Evolutionary conservation across 2,797 vertebrate species (phyloP).

Genomic region (Platalea minor): DNA sequence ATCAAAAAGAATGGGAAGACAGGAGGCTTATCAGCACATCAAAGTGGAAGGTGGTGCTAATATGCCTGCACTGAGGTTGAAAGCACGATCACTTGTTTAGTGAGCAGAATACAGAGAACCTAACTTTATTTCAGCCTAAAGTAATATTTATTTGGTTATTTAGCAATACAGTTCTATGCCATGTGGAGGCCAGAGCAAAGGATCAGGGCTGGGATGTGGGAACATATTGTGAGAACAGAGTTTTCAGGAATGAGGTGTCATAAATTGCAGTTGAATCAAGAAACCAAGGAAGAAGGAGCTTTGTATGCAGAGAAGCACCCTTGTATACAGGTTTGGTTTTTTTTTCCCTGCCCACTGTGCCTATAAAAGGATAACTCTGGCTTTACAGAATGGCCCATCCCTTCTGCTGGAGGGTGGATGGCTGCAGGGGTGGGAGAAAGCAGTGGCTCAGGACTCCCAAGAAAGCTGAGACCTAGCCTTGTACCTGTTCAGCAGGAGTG

Average conservation of each 20-base stretch:
- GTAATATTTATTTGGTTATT: not conserved
- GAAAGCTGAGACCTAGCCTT: not conserved
- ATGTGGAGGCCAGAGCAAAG: not conserved
- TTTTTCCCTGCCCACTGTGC: not conserved
- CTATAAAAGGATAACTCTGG: not conserved
- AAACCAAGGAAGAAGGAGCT: not conserved
- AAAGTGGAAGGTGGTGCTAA: not conserved
- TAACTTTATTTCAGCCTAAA: not conserved
- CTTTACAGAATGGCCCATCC: not conserved
- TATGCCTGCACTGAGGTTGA: not conserved
- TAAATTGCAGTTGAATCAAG: not conserved
- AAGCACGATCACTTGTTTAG: not conserved
- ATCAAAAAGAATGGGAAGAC: not conserved
- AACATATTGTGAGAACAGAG: not conserved
- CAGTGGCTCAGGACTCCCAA: not conserved
- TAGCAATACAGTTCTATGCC: not conserved
- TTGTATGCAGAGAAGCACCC: rapidly evolving
- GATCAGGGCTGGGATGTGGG: not conserved
- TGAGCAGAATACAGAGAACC: not conserved
- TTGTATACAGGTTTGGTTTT: not conserved
- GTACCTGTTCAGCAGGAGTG: not conserved
- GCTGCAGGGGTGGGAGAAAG: not conserved
- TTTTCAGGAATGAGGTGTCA: not conserved
- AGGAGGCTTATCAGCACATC: not conserved
- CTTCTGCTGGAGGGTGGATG: not conserved